Evolutionary conservation across 2,888 invertebrate species (phyloP).

Genomic region (Chloroclystis v-ata): DNA sequence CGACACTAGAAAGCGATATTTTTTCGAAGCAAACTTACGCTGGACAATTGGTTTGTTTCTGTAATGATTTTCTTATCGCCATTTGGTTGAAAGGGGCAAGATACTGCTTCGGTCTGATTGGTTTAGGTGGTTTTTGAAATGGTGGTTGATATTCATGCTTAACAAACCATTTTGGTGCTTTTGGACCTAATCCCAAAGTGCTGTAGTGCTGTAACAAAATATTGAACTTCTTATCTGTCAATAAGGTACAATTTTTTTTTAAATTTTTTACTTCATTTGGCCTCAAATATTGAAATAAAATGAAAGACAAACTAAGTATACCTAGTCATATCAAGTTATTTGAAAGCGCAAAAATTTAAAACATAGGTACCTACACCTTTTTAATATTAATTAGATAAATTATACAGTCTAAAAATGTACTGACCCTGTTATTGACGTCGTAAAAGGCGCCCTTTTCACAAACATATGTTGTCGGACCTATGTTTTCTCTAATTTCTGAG

Average conservation of each 20-base stretch:
- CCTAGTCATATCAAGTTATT: no score
- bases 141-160: conserved; percentile 69
- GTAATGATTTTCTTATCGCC: conserved; percentile 54
- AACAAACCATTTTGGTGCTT: conserved; percentile 52
- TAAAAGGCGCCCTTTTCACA: conserved; percentile 54
- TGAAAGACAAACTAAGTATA: no score
- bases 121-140: conserved; percentile 37
- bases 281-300: no score
- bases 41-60: conserved; percentile 45
- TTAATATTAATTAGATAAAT: no score
- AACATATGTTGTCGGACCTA: conserved; percentile 58
- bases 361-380: no score
- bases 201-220: conserved; percentile 52
- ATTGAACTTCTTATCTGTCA: no score
- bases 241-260: no score
- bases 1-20: no score
- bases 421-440: conserved; percentile 54
- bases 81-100: conserved; percentile 69
- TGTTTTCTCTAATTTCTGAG: conserved; percentile 45
- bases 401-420: no score
- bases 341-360: no score
- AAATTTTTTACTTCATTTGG: not conserved
- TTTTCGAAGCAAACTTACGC: conserved; percentile 51
- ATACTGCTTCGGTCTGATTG: conserved; percentile 39
- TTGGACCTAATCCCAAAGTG: conserved; percentile 52